phyloP scores from a whole-genome alignment of 2,113 vertebrate species.

The Lophochroa leadbeateri region DNA sequence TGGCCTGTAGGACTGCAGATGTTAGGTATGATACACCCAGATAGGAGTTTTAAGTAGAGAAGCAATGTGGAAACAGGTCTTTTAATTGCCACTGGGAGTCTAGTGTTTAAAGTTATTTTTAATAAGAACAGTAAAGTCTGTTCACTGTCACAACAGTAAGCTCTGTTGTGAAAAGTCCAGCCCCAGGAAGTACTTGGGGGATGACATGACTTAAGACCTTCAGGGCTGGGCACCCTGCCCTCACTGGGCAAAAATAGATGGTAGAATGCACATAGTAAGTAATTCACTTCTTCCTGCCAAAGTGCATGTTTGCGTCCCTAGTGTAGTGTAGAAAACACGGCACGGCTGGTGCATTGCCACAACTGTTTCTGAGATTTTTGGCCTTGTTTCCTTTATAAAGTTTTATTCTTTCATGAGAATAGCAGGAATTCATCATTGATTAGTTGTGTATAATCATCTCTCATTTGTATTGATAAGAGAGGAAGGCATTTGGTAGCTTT shows the following conservation, averaged over 20 bases:
- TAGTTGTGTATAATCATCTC: background rate
- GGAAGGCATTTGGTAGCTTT: background rate
- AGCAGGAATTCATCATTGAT: background rate
- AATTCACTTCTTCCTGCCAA: background rate
- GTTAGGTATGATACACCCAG: background rate
- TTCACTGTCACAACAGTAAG: background rate
- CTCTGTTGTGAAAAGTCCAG: background rate
- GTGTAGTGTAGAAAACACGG: background rate
- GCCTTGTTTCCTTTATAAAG: background rate
- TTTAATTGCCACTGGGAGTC: background rate
- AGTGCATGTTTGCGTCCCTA: background rate
- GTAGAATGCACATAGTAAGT: background rate
- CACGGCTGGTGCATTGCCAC: accelerated
- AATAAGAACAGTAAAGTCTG: background rate
- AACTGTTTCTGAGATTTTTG: background rate
- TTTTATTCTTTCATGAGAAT: background rate
- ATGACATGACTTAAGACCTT: background rate
- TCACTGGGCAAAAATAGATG: background rate
- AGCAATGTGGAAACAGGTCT: background rate
- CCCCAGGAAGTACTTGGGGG: background rate
- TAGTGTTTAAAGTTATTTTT: background rate
- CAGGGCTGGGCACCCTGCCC: background rate
- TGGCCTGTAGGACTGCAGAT: background rate
- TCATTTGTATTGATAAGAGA: background rate
- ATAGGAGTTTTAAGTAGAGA: background rate